Percentiles rank a stretch among this genome's conserved stretches.
Conservation (phyloP, 1,140 invertebrate genomes). For the Metaphire vulgaris region DNA sequence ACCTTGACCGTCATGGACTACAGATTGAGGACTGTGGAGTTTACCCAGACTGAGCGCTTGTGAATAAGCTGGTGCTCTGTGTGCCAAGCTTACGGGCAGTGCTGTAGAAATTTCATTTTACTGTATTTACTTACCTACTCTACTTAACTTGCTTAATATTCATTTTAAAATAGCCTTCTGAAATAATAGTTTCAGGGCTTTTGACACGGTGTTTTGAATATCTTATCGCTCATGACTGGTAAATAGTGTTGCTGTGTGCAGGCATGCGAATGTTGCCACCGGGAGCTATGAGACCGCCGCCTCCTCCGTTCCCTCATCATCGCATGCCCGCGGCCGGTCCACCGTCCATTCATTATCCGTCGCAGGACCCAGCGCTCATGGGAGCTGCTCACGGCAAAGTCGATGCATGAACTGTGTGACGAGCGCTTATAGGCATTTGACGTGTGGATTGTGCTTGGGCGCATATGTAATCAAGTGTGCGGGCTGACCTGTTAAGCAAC, state of each 20-base stretch:
- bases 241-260: conserved; percentile 29
- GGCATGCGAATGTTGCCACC: conserved; percentile 34
- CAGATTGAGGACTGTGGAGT: no score
- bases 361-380: conserved; percentile 84
- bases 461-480: no score
- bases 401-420: no score
- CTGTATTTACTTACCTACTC: not conserved
- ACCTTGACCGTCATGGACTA: no score
- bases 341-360: conserved; percentile 81
- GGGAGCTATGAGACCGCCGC: conserved; percentile 25
- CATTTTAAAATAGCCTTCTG: no score
- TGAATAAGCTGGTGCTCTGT: no score
- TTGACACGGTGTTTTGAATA: not conserved
- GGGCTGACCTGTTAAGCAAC: no score
- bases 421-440: no score
- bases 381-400: conserved; percentile 56
- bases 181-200: not conserved
- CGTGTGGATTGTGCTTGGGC: no score
- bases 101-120: no score
- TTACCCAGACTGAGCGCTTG: no score
- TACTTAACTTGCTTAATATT: no score
- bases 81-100: not conserved
- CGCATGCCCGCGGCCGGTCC: conserved; percentile 54
- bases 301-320: conserved; percentile 52
- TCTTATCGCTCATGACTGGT: not conserved